phyloP scores from a whole-genome alignment of 2,797 vertebrate genomes.

The Rhincodon typus region DNA sequence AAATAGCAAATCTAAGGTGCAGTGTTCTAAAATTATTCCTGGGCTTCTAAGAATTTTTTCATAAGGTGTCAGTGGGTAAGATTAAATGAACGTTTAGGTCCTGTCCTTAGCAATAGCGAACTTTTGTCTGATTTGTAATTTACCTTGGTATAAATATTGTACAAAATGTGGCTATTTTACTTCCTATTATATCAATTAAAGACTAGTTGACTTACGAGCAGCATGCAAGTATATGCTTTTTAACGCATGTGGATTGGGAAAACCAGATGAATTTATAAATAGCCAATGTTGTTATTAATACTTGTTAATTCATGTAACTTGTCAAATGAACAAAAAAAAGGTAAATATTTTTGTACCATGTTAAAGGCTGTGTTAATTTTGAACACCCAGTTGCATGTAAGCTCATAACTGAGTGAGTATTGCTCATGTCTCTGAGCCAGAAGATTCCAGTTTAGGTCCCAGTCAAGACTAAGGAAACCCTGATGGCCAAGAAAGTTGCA shows the following conservation, averaged over 20 bases:
- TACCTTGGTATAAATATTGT: background rate
- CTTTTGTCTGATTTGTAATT: background rate
- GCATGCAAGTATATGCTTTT: background rate
- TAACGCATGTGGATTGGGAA: background rate
- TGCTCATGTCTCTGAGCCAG: too few relatives aligned
- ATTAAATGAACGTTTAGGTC: background rate
- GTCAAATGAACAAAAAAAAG: too few relatives aligned
- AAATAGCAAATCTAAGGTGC: background rate
- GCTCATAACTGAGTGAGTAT: too few relatives aligned
- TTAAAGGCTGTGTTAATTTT: background rate
- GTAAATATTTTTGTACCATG: background rate
- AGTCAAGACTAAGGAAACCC: too few relatives aligned
- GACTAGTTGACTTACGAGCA: background rate
- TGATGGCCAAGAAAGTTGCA: too few relatives aligned
- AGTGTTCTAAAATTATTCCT: background rate
- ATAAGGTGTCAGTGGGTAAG: background rate
- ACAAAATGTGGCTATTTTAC: background rate
- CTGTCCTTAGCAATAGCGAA: background rate
- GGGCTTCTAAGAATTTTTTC: background rate
- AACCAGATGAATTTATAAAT: background rate
- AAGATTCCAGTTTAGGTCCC: too few relatives aligned
- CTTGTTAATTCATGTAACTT: background rate
- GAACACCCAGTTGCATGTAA: background rate
- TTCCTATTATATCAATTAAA: background rate
- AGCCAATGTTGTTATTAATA: background rate